Evolutionary conservation across 2,113 vertebrate genomes (phyloP).

Genomic region (Willisornis vidua): DNA sequence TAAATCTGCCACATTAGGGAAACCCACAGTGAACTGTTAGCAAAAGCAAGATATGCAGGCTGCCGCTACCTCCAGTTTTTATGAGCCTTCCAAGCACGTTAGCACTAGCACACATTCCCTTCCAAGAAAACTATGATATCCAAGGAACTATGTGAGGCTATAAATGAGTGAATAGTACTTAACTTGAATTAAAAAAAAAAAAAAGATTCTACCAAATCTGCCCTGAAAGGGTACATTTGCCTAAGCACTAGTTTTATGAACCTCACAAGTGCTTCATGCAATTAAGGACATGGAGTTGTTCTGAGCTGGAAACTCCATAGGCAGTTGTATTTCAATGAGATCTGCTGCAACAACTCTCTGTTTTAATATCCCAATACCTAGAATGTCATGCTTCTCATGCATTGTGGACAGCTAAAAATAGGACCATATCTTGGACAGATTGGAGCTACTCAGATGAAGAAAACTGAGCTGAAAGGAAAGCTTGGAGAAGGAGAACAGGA

Average conservation of each 20-base stretch:
- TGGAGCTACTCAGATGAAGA: background rate
- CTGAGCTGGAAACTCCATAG: background rate
- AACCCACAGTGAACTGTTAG: slow-evolving; percentile 8
- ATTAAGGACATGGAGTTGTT: background rate
- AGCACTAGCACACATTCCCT: slow-evolving; percentile 13
- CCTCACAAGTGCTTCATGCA: background rate
- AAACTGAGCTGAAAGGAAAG: background rate
- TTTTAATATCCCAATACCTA: background rate
- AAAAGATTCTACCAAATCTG: background rate
- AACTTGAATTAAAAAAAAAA: background rate
- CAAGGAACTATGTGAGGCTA: background rate
- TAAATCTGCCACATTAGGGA: slow-evolving; percentile 32
- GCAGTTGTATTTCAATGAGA: background rate
- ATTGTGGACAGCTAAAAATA: background rate
- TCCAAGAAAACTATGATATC: slow-evolving; percentile 30
- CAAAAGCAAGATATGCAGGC: background rate
- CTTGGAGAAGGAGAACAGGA: background rate
- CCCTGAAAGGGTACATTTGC: background rate
- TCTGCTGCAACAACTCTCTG: background rate
- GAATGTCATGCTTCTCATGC: background rate
- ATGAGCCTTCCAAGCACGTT: slow-evolving; percentile 21
- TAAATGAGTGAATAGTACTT: background rate
- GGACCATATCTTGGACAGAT: background rate
- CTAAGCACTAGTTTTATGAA: background rate
- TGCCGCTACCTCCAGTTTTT: slow-evolving; percentile 21